Percentiles rank a stretch among this genome's conserved stretches.
These are phyloP conservation scores for Montipora efflorescens DNA, from an alignment of 64 coral and sea anemone species.

Conservation along the genomic window DNA sequence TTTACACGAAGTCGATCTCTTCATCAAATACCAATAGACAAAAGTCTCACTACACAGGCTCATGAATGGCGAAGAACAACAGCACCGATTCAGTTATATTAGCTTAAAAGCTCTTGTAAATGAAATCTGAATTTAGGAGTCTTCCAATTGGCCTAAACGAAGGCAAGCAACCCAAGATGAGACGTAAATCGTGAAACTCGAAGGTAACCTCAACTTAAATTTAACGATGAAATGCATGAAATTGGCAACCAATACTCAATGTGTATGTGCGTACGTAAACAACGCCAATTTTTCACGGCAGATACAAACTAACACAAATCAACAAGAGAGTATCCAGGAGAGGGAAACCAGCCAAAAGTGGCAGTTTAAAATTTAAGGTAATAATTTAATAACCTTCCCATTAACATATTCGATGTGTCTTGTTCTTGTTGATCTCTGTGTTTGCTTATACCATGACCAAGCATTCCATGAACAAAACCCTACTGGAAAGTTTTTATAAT, in stretches of 20 bases:
- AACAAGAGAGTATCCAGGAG: background rate
- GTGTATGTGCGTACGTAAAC: background rate
- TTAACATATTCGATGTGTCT: background rate
- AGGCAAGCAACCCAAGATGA: too few relatives aligned
- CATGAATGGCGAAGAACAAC: too few relatives aligned
- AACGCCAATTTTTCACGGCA: background rate
- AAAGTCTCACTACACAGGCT: too few relatives aligned
- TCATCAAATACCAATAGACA: too few relatives aligned
- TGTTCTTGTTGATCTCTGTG: background rate
- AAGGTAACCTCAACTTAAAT: background rate
- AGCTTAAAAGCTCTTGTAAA: too few relatives aligned
- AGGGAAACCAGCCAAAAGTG: background rate
- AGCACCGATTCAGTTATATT: too few relatives aligned
- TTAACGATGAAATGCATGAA: background rate
- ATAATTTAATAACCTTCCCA: background rate
- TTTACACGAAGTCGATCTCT: too few relatives aligned
- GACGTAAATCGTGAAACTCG: too few relatives aligned
- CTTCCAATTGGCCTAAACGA: too few relatives aligned
- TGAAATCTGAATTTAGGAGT: too few relatives aligned
- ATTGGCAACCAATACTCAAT: background rate
- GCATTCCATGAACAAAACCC: background rate
- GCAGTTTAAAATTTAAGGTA: background rate
- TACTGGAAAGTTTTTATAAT: background rate
- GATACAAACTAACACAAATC: background rate
- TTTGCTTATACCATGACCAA: background rate